phyloP scores from a whole-genome alignment of 1,140 invertebrate species.

The Pseudoatta argentina region DNA sequence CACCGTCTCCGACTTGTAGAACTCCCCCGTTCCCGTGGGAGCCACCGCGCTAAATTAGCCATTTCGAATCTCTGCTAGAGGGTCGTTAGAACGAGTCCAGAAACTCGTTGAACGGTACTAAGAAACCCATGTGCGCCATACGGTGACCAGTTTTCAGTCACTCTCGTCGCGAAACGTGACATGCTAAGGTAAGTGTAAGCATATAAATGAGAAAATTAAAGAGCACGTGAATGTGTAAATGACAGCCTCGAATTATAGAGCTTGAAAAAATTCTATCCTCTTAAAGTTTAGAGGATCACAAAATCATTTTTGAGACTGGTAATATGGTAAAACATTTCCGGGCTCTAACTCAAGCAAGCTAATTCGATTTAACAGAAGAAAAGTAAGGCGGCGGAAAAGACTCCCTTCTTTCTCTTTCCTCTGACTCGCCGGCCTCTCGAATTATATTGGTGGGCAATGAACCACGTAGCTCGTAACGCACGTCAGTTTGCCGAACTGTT shows the following conservation, averaged over 20 bases:
- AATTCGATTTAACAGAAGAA: conserved; percentile 78
- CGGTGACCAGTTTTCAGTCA: conserved; percentile 51
- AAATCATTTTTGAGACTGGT: conserved; percentile 73
- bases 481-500: conserved; percentile 66
- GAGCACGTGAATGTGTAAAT: background rate
- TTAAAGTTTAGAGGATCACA: background rate
- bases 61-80: conserved; percentile 85
- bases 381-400: conserved; percentile 49
- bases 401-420: conserved; percentile 27
- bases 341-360: conserved; percentile 75
- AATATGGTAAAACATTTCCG: conserved; percentile 74
- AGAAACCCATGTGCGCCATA: conserved; percentile 33
- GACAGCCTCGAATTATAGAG: conserved; percentile 8
- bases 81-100: conserved; percentile 76
- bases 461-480: conserved; percentile 73
- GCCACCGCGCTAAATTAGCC: conserved; percentile 84
- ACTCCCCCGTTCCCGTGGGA: conserved; percentile 80
- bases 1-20: conserved; percentile 67
- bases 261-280: background rate
- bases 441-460: conserved; percentile 78
- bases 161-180: conserved; percentile 21
- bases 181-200: conserved; percentile 4
- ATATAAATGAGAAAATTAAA: conserved; percentile 56
- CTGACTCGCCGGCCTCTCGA: conserved; percentile 66
- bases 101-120: conserved; percentile 57